Base-by-base conservation (phyloP, 2,113 vertebrate genomes). In the Misgurnus anguillicaudatus region DNA sequence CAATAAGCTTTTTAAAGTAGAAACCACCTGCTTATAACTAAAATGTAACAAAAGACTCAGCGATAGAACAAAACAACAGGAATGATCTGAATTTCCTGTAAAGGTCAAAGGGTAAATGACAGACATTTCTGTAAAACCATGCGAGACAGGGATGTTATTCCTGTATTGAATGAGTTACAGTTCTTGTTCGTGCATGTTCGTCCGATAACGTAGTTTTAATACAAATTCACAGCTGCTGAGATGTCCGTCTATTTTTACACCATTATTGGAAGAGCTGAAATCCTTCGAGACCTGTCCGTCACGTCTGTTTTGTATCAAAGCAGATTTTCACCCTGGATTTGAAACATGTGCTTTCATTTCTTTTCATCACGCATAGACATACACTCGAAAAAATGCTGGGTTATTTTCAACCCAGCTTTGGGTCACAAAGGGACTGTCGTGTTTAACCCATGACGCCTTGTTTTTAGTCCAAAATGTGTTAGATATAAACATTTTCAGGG, bases 81-180 rank as follows among this genome's bases (percentile, higher is more conserved):
- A 19, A n/a, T 10, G n/a, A 9, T 13, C 8, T 61, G 6, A 65
- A 42, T 47, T 65, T 73, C 69, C 78, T 80, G n/a, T 64, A 73
- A 72, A 58, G 47, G 61, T 65, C 47, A 80, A 79, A 73, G 47
- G 61, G 48, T 19, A 73, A 41, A 61, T 69, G 61, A 73, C 78
- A 65, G 24, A 24, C 45, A 72, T 72, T 72, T 72, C 2, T 62
- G 38, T 21, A 3, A 21, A 55, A 14, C 61, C 41, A 57, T 2
- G 9, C 55, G 58, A 61, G 19, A 11, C 13, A 6, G 41, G 17
- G 19, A 17, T 31, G 55, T 74, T 74, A 57, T 58, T 42, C 53
- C 55, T 24, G 11, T 42, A 10, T 13, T 58, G n/a, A 73, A 73
- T 24, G 42, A 24, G 39, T 61, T 74, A 8, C 57, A 62, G 17